Percentiles rank a stretch among this genome's conserved stretches.
Conservation (phyloP, 2,113 vertebrate genomes). For the Mola mola region DNA sequence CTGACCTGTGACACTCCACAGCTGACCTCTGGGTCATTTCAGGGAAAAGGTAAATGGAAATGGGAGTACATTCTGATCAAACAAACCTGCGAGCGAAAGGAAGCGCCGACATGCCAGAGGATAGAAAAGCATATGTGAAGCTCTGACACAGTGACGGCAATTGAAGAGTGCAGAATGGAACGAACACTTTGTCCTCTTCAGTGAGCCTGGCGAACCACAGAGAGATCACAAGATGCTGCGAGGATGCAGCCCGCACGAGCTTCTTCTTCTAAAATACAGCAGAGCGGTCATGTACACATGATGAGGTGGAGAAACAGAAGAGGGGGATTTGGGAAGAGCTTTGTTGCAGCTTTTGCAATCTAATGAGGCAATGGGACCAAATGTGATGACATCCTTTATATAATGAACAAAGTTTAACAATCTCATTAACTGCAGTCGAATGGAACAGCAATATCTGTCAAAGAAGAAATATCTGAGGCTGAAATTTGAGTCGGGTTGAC, state of each 20-base stretch:
- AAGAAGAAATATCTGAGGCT: not conserved
- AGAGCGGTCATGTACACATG: not conserved
- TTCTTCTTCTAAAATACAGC: constrained; percentile 12
- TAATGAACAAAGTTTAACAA: not conserved
- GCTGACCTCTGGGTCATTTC: constrained; percentile 8
- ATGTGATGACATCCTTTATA: not conserved
- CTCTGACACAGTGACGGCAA: constrained; percentile 3
- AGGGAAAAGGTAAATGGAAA: constrained; percentile 18
- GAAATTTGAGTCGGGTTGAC: no score
- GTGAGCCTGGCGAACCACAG: constrained; percentile 29
- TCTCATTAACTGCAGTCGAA: no score
- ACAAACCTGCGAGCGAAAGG: constrained; percentile 6
- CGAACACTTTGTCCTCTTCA: constrained; percentile 50
- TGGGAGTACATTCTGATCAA: constrained; percentile 14
- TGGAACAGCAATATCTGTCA: no score
- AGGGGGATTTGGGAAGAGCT: not conserved
- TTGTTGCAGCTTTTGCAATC: not conserved
- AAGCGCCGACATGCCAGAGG: constrained; percentile 3
- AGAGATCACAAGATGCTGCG: constrained; percentile 64
- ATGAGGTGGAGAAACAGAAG: not conserved
- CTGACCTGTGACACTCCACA: constrained; percentile 17
- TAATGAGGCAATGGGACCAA: not conserved
- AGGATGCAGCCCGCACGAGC: constrained; percentile 15
- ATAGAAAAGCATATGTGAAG: no score
- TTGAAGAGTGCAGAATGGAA: constrained; percentile 38